Base-by-base conservation (phyloP, 2,113 vertebrate species). In the Rattus rattus region DNA sequence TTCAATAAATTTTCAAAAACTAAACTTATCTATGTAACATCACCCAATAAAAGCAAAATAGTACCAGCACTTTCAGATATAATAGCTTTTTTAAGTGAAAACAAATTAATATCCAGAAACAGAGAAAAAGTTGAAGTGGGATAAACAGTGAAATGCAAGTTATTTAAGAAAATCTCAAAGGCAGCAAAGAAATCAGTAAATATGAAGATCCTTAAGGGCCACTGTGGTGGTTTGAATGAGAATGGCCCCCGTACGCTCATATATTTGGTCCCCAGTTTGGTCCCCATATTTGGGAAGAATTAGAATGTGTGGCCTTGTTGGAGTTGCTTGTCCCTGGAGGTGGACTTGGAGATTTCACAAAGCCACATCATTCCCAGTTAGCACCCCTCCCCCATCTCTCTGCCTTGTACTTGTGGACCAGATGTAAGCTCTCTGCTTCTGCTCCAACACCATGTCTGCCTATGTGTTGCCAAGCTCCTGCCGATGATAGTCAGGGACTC, bases 81-180 rank as follows among this genome's bases (percentile, higher is more conserved):
- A 95, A 56, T n/a, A 26, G 7, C 1, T 59, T 89, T 95, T 87
- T 75, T 30, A 81, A 97, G 43, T 61, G 8, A 63, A 94, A 93
- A 81, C n/a, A 83, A 85, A 80, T 79, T 83, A 91, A 73, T 54
- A 17, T 87, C 61, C 33, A 95, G 39, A 20, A 95, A 76, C 5
- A 84, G 73, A 90, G 77, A 92, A 92, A 91, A 77, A 16, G 36
- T 86, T 92, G 33, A 88, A 56, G 24, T 80, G 22, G 24, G 33
- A 63, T 47, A 43, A 36, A 81, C 19, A 81, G 17, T 5, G 70
- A 94, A 88, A 59, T 80, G 84, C 52, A 85, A 75, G 86, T 43
- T 89, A 7, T 83, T 87, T 47, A 77, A 88, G 59, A n/a, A 90
- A 93, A 94, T 84, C 80, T n/a, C 22, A 88, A 76, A 85, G 81